These are phyloP conservation scores for Spatula versicolor DNA, from an alignment of 2,797 vertebrate species.

Conservation along the genomic window DNA sequence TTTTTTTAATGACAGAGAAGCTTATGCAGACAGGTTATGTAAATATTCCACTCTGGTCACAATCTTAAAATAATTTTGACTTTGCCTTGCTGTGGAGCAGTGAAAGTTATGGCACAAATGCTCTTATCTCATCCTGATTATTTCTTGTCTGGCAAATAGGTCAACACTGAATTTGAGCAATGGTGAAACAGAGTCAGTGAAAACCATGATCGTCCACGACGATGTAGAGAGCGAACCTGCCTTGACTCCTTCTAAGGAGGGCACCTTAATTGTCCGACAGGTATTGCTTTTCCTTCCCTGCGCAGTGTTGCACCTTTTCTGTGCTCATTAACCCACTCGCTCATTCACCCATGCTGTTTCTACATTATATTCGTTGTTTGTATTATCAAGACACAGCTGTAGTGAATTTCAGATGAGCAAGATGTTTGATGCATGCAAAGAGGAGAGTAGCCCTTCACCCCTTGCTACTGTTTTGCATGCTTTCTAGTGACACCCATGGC, in stretches of 20 bases:
- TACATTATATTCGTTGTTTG: conserved; percentile 77
- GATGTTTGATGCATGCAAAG: conserved; percentile 71
- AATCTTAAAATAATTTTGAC: not conserved
- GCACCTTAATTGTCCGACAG: conserved; percentile 95
- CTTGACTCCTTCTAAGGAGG: conserved; percentile 94
- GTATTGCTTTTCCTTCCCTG: conserved; percentile 75
- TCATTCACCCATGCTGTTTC: conserved; percentile 82
- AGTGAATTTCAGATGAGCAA: conserved; percentile 64
- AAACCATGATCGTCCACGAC: conserved; percentile 95
- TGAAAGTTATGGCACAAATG: not conserved
- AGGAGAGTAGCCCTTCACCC: conserved; percentile 55
- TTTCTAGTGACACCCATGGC: conserved; percentile 66
- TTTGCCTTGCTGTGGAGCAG: not conserved
- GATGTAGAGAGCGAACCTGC: conserved; percentile 92
- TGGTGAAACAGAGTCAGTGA: conserved; percentile 93
- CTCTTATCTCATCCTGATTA: not conserved
- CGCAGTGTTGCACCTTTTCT: conserved; percentile 60
- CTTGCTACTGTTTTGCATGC: conserved; percentile 76
- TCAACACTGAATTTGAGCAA: conserved; percentile 91
- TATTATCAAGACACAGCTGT: conserved; percentile 66
- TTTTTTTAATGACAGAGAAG: not conserved
- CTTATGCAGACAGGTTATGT: not conserved
- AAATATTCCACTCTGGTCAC: not conserved
- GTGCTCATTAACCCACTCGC: conserved; percentile 79
- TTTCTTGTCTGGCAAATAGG: conserved; percentile 61